These are phyloP conservation scores for Holcopasites calliopsidis DNA, from an alignment of 1,140 invertebrate species.

Conservation along the genomic window DNA sequence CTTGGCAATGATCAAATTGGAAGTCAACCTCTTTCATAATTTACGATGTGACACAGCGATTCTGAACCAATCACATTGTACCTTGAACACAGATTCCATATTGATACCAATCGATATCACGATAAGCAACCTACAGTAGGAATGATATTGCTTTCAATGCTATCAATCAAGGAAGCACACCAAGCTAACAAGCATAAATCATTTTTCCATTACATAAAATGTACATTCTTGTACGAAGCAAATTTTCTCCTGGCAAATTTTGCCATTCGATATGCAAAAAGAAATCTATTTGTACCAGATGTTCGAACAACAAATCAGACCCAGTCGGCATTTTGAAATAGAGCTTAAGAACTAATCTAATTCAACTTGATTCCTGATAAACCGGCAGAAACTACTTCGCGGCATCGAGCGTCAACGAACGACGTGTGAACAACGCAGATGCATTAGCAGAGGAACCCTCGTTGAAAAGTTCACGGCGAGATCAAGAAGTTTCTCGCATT, in stretches of 20 bases:
- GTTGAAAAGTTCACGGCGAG: conserved; percentile 55
- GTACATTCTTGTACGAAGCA: too few species aligned
- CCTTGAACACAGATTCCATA: conserved; percentile 4
- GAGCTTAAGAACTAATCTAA: conserved; percentile 36
- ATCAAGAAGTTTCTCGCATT: conserved; percentile 56
- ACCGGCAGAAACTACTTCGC: conserved; percentile 11
- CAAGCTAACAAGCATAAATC: too few species aligned
- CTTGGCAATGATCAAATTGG: background rate
- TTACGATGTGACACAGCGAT: background rate
- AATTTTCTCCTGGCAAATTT: too few species aligned
- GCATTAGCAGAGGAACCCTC: conserved; percentile 40
- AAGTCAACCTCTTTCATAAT: conserved; percentile 12
- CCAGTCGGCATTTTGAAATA: background rate
- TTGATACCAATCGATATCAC: background rate
- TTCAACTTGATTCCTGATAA: conserved; percentile 37
- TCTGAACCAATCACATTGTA: background rate
- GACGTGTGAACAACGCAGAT: conserved; percentile 56
- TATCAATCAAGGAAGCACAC: too few species aligned
- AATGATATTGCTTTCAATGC: too few species aligned
- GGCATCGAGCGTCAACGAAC: conserved; percentile 33
- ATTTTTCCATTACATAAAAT: too few species aligned
- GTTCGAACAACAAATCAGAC: background rate
- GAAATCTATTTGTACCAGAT: background rate
- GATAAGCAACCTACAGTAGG: background rate
- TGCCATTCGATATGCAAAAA: too few species aligned